Conservation (phyloP, 2,888 invertebrate genomes). For the Aspidapion aeneum region DNA sequence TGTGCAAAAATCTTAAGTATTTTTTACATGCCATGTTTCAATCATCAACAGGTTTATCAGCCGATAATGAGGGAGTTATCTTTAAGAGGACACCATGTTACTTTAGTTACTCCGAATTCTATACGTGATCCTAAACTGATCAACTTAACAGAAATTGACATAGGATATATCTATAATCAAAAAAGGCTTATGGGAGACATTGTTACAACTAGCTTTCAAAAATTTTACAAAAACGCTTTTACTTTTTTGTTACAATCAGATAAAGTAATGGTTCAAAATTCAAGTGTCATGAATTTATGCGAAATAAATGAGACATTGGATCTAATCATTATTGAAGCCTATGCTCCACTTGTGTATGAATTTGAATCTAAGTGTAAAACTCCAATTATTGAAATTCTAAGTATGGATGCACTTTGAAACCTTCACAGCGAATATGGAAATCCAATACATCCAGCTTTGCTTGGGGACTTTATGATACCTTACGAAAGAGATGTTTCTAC, state of each 20-base stretch:
- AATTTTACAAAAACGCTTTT: neutral
- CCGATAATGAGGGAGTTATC: conserved; percentile 48
- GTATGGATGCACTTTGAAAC: conserved; percentile 27
- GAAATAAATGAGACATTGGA: conserved; percentile 14
- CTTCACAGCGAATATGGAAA: conserved; percentile 32
- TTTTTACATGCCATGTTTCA: conserved; percentile 47
- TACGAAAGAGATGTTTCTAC: conserved; percentile 38
- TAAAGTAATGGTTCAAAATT: neutral
- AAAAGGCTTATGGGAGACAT: neutral
- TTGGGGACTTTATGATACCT: conserved; percentile 32
- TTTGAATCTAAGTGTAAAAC: conserved; percentile 7
- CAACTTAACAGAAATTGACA: conserved; percentile 46
- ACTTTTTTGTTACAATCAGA: neutral
- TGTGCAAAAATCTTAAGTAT: conserved; percentile 46
- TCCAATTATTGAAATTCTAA: conserved; percentile 17
- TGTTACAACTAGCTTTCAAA: neutral
- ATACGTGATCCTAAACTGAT: conserved; percentile 41
- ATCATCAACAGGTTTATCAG: conserved; percentile 50
- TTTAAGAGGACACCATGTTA: conserved; percentile 49
- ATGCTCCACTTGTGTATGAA: conserved; percentile 2
- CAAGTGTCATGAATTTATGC: neutral
- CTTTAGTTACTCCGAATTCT: conserved; percentile 47
- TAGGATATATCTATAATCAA: conserved; percentile 38
- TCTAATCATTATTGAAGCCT: conserved; percentile 19
- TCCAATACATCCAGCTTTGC: conserved; percentile 30